These are phyloP conservation scores for Lordiphosa andalusiaca DNA, from an alignment of 2,888 invertebrate species.

Conservation along the genomic window DNA sequence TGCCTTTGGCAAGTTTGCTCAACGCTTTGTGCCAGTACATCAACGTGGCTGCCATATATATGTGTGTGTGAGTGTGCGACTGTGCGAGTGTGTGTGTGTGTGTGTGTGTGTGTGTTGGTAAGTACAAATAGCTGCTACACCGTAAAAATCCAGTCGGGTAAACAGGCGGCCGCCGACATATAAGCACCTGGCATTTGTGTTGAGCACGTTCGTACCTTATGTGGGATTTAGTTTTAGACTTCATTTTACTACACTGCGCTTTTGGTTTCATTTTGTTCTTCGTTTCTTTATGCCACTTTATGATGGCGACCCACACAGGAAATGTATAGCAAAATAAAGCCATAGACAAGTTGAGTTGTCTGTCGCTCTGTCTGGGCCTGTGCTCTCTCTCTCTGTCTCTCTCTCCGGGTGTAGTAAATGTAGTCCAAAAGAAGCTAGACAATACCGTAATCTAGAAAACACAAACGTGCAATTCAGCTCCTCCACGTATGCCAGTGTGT, in stretches of 20 bases:
- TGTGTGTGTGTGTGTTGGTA: slow-evolving; percentile 34
- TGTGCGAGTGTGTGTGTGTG: slow-evolving; percentile 29
- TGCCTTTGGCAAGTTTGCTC: slow-evolving; percentile 52
- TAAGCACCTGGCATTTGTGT: slow-evolving; percentile 74
- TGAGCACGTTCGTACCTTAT: slow-evolving; percentile 76
- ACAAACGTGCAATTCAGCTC: slow-evolving; percentile 54
- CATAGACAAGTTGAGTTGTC: slow-evolving; percentile 48
- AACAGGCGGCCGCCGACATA: slow-evolving; percentile 19
- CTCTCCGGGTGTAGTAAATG: background rate
- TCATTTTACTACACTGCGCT: slow-evolving; percentile 70
- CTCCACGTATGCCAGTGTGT: background rate
- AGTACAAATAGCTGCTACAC: slow-evolving; percentile 58
- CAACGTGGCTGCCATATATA: slow-evolving; percentile 25
- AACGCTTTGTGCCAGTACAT: slow-evolving; percentile 16
- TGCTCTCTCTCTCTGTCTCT: too few relatives aligned
- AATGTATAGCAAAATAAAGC: slow-evolving; percentile 56
- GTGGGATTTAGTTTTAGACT: slow-evolving; percentile 74
- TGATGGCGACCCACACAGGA: slow-evolving; percentile 48
- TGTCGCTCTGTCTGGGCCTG: too few relatives aligned
- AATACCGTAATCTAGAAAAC: slow-evolving; percentile 67
- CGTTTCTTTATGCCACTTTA: slow-evolving; percentile 62
- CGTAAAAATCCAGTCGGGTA: slow-evolving; percentile 60
- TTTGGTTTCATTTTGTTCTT: slow-evolving; percentile 62
- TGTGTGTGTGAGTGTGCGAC: slow-evolving; percentile 11
- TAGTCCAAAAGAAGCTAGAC: slow-evolving; percentile 39